Percentiles rank a stretch among this genome's conserved stretches.
phyloP scores from a whole-genome alignment of 2,113 vertebrate genomes.

The Seriola quinqueradiata region DNA sequence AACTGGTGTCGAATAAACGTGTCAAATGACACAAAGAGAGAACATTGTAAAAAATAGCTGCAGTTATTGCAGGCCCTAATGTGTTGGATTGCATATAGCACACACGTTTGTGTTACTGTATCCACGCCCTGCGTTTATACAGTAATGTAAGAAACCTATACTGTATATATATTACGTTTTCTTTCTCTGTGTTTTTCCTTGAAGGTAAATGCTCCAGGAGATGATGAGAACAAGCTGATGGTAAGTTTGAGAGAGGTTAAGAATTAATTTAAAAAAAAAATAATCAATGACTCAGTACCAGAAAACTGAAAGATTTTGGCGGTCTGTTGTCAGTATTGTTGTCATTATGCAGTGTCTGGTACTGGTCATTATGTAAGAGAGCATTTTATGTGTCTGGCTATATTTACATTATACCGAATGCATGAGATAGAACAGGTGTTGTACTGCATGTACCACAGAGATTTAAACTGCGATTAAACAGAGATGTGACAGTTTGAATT shows the following conservation, averaged over 20 bases:
- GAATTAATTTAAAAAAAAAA: too few species aligned
- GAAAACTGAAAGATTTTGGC: too few species aligned
- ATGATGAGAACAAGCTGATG: constrained; percentile 82
- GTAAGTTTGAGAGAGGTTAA: constrained; percentile 57
- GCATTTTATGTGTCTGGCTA: not conserved
- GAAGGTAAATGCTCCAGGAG: constrained; percentile 56
- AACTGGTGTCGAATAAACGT: not conserved
- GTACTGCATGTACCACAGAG: not conserved
- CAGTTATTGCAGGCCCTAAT: not conserved
- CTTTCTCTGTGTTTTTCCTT: constrained; percentile 34
- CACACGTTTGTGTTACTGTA: not conserved
- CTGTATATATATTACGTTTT: constrained; percentile 4
- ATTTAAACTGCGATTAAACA: not conserved
- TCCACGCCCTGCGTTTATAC: not conserved
- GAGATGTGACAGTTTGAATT: not conserved
- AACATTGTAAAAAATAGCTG: not conserved
- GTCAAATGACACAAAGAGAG: not conserved
- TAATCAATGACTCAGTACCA: too few species aligned
- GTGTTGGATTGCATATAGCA: not conserved
- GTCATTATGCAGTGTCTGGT: not conserved
- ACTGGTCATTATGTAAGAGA: not conserved
- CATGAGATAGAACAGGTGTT: not conserved
- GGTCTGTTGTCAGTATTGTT: too few species aligned
- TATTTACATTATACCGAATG: not conserved
- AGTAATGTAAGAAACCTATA: not conserved